Percentiles rank a stretch among this genome's conserved stretches.
phyloP scores from a whole-genome alignment of 2,888 invertebrate genomes.

The Morpho achilles region DNA sequence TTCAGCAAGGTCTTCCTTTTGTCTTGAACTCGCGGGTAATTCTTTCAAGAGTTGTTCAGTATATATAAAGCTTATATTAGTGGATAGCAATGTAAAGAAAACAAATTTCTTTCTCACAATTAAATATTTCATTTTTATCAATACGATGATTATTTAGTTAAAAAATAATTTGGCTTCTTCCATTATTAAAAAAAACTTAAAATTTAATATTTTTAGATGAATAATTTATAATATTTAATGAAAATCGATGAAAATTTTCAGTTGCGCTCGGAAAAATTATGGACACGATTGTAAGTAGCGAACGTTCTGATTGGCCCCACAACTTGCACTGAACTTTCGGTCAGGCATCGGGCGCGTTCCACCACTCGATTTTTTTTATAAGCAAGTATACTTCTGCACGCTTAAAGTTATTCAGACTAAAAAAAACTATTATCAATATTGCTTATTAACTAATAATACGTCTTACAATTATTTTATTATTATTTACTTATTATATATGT shows the following conservation, averaged over 20 bases:
- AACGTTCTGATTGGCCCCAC: constrained; percentile 43
- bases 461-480: background rate
- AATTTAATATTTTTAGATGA: background rate
- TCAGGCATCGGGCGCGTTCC: constrained; percentile 26
- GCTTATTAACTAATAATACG: background rate
- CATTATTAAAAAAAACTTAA: background rate
- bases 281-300: constrained; percentile 30
- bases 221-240: background rate
- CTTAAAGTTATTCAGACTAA: constrained; percentile 11
- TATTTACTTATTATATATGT: background rate
- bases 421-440: background rate
- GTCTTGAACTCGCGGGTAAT: constrained; percentile 22
- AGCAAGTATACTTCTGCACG: constrained; percentile 15
- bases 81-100: constrained; percentile 11
- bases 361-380: constrained; percentile 22
- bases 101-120: constrained; percentile 7
- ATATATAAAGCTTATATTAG: constrained; percentile 8
- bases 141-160: background rate
- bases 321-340: constrained; percentile 40
- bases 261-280: constrained; percentile 27
- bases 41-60: constrained; percentile 18
- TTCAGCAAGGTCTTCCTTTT: constrained; percentile 25
- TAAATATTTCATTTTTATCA: background rate
- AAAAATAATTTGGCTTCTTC: background rate
- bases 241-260: constrained; percentile 15